Conservation (phyloP, 2,888 invertebrate species). For the Rhamphomyia laevipes region DNA sequence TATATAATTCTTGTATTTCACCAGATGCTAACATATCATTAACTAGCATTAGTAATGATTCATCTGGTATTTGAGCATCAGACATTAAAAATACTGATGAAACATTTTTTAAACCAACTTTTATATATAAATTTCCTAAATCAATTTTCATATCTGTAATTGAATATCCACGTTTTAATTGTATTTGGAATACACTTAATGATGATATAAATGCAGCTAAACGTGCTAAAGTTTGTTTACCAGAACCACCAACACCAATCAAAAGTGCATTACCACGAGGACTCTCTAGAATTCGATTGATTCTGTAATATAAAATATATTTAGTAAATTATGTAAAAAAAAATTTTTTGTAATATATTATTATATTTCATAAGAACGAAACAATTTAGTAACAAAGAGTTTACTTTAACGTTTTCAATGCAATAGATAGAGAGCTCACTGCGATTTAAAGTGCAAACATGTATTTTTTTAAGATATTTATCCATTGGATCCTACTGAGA, state of each 20-base stretch:
- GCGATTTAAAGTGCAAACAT: too few relatives aligned
- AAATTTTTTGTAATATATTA: too few relatives aligned
- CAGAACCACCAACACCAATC: constrained; percentile 93
- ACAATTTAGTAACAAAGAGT: too few relatives aligned
- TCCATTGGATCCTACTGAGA: too few relatives aligned
- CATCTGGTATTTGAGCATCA: constrained; percentile 87
- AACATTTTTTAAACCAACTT: constrained; percentile 78
- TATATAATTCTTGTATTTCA: constrained; percentile 82
- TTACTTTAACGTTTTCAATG: too few relatives aligned
- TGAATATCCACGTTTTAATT: constrained; percentile 77
- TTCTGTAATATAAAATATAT: constrained; percentile 39
- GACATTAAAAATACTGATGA: constrained; percentile 85
- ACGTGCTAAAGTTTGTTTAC: constrained; percentile 84
- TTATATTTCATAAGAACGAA: too few relatives aligned
- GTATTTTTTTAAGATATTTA: too few relatives aligned
- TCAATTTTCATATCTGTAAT: constrained; percentile 69
- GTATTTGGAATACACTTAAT: constrained; percentile 85
- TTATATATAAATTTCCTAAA: constrained; percentile 63
- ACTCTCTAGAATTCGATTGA: constrained; percentile 84
- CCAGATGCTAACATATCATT: constrained; percentile 91
- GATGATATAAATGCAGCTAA: constrained; percentile 83
- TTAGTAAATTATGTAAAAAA: neutral
- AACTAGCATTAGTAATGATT: constrained; percentile 78
- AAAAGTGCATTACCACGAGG: constrained; percentile 86
- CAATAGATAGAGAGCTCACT: too few relatives aligned